Base-by-base conservation (phyloP, 2,888 invertebrate species). In the Ferdinandea cuprea region DNA sequence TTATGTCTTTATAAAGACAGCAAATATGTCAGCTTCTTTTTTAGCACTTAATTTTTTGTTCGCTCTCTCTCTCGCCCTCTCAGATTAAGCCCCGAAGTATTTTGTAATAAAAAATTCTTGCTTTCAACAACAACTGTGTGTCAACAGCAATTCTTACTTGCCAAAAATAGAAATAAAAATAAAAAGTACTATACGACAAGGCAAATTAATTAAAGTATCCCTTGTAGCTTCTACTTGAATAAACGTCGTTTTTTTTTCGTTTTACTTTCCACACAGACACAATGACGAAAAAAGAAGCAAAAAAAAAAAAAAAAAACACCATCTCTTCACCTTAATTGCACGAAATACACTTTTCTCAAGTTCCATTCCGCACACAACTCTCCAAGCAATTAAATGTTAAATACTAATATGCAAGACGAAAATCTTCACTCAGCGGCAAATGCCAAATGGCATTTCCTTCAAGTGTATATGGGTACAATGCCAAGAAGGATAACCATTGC, bases 371-470 rank as follows among this genome's bases (percentile, higher is more conserved):
- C 52, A 44, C 9, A 73, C 35, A 59, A 54, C 71, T 72, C 81
- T 77, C 42, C 59, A 77, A 72, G 71, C 81, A 81, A 81, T 81
- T 77, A 76, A 77, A 71, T 61, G 71, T 56, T 77, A 71, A 81
- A 81, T 73, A 66, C 69, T 37, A 37, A 54, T 58, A 42, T 32
- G 21, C 19, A 30, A 25, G 46, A 13, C 9, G 52, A 17, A 19
- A 21, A 21, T n/a, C 63, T 58, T 50, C 65, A 66, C 50, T 30
- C 69, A 46, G 71, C 68, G 74, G 37, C 68, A 74, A 77, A 74
- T 74, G 74, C 68, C 68, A 69, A 80, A 77, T 77, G 81, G 59
- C 59, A 72, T 77, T 65, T 59, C 54, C 59, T 66, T 77, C 54
- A 66, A 72, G 81, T 66, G 63, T 30, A 37, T 48, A 8, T 9